Conservation (phyloP, 2,888 invertebrate species). For the Diloba caeruleocephala region DNA sequence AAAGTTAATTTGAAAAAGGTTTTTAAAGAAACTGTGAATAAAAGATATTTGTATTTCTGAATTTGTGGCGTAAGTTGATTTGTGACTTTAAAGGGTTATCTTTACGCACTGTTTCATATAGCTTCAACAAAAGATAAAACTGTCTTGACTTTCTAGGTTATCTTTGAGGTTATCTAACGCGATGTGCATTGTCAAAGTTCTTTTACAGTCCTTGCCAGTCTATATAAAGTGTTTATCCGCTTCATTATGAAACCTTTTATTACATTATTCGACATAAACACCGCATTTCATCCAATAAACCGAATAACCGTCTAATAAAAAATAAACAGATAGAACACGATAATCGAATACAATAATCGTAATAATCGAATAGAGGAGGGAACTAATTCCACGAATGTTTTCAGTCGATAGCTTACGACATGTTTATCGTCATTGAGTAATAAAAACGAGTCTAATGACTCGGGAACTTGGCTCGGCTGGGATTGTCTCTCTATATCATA, state of each 20-base stretch:
- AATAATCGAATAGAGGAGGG: conserved; percentile 79
- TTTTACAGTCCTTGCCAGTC: neutral
- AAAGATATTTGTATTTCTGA: conserved; percentile 33
- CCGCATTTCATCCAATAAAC: conserved; percentile 33
- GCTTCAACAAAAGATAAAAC: conserved; percentile 22
- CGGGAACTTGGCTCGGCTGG: conserved; percentile 77
- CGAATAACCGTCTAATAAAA: conserved; percentile 66
- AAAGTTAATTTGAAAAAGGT: conserved; percentile 56
- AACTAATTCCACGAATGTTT: conserved; percentile 86
- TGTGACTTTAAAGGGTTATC: conserved; percentile 23
- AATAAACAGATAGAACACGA: conserved; percentile 64
- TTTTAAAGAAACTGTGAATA: conserved; percentile 42
- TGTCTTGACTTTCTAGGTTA: neutral
- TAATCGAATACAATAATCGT: conserved; percentile 79
- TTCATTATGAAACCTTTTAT: conserved; percentile 27
- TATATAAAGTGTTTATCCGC: neutral
- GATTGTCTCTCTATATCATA: conserved; percentile 88
- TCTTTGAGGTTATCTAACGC: neutral
- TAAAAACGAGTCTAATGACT: conserved; percentile 88
- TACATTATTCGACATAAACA: conserved; percentile 21
- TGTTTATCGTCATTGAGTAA: conserved; percentile 87
- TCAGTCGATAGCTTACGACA: conserved; percentile 87
- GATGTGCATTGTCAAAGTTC: conserved; percentile 6
- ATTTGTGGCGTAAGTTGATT: conserved; percentile 21
- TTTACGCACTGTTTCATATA: conserved; percentile 16